These are phyloP conservation scores for Lomographa bimaculata DNA, from an alignment of 2,888 invertebrate genomes.

Conservation along the genomic window DNA sequence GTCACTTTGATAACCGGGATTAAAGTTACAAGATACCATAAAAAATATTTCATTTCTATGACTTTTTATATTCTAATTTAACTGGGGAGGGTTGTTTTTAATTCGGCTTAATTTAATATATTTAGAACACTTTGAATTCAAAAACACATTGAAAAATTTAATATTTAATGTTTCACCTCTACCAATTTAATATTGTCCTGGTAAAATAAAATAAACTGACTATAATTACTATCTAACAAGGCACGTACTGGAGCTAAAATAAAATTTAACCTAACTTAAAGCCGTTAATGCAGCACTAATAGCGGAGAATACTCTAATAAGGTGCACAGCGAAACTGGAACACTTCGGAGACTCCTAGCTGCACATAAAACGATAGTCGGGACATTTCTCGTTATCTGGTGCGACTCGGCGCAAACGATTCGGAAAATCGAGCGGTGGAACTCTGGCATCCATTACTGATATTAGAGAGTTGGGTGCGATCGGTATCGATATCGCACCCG, in stretches of 20 bases:
- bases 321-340: slow-evolving; percentile 18
- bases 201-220: background rate
- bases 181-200: no score
- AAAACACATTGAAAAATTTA: no score
- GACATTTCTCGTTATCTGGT: slow-evolving; percentile 71
- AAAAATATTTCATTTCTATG: no score
- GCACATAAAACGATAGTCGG: slow-evolving; percentile 66
- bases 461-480: slow-evolving; percentile 55
- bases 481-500: slow-evolving; percentile 27
- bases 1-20: no score
- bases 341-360: slow-evolving; percentile 19
- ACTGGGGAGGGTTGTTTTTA: no score
- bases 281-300: slow-evolving; percentile 22
- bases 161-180: no score
- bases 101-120: no score
- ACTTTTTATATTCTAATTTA: no score
- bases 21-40: no score
- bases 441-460: slow-evolving; percentile 74
- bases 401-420: slow-evolving; percentile 69
- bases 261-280: slow-evolving; percentile 15
- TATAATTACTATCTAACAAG: background rate
- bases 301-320: slow-evolving; percentile 20
- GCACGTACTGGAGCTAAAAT: slow-evolving; percentile 8
- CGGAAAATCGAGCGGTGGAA: slow-evolving; percentile 77
- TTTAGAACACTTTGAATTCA: no score